Evolutionary conservation across 1,140 invertebrate species (phyloP).

Genomic region (Anoplolepis gracilipes): DNA sequence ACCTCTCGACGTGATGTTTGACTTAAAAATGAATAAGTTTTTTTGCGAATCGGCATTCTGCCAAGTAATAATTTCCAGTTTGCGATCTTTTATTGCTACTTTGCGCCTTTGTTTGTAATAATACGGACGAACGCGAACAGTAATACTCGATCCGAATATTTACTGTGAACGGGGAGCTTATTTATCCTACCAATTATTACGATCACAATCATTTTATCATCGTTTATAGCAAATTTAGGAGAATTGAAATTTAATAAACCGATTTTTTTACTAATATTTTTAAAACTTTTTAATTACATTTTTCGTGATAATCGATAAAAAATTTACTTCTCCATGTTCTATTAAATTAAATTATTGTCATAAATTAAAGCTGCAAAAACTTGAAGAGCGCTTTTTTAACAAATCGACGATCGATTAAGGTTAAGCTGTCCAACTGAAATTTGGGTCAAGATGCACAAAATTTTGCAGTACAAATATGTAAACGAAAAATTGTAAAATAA

Average conservation of each 20-base stretch:
- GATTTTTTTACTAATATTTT: neutral
- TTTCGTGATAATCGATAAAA: neutral
- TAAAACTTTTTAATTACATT: neutral
- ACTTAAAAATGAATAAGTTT: conserved; percentile 55
- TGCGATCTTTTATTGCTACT: conserved; percentile 61
- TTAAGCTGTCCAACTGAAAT: neutral
- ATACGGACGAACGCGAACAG: conserved; percentile 43
- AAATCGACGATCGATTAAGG: conserved; percentile 16
- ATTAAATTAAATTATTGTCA: no score
- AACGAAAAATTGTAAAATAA: neutral
- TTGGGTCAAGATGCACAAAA: neutral
- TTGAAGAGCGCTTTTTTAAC: conserved; percentile 17
- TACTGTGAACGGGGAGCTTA: conserved; percentile 48
- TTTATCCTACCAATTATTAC: conserved; percentile 34
- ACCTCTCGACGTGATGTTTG: neutral
- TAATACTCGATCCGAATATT: conserved; percentile 58
- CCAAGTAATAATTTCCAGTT: conserved; percentile 64
- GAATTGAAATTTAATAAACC: neutral
- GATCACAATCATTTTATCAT: neutral
- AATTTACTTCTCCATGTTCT: no score
- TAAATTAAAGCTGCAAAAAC: conserved; percentile 7
- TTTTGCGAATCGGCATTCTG: conserved; percentile 51
- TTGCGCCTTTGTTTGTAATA: conserved; percentile 59
- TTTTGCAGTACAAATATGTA: neutral
- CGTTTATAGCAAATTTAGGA: neutral